Evolutionary conservation across 2,113 vertebrate species (phyloP), one percentile per base, ranked within the genome.

Genomic region (Thryonomys swinderianus): DNA sequence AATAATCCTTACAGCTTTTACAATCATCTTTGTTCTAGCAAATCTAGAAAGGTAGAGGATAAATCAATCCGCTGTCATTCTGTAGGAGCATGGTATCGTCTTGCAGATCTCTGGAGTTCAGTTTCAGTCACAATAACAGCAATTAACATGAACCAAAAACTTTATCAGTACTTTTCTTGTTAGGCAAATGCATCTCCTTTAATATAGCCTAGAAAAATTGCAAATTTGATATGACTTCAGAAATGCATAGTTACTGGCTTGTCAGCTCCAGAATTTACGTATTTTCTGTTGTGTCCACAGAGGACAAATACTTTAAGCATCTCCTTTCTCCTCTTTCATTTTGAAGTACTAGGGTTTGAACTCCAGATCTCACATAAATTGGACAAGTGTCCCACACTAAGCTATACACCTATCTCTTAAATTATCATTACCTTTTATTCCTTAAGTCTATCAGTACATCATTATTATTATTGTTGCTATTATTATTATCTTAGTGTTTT

Each of bases 171-270:
- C 9, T 84, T 86, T 78, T 57, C 14, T 79, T 42, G 4, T 79
- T 11, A 55, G 25, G 0, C 53, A 91, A 84, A 30, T n/a, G 0
- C 0, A 48, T 89, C 76, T 53, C 51, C 11, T 34, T 83, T 69
- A n/a, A 45, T 0, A 40, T 18, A 53, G 17, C 3, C 21, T 81
- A 9, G 11, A 67, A 85, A 20, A 12, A 62, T 21, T 40, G 48
- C 13, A 86, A 96, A 93, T 66, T 87, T 83, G 73, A 73, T 16
- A 73, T 16, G 11, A 48, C 32, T n/a, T 92, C n/a, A 57, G 25
- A 94, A 84, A 55, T 86, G 1, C 21, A 79, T 7, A 90, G 42
- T 1, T 53, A 25, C 32, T 69, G 30, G 18, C 3, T 76, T 11
- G 7, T 55, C 76, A 5, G 3, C 12, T 78, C 61, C 62, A 53